Conservation (phyloP, 2,888 invertebrate species). For the Urechis unicinctus region DNA sequence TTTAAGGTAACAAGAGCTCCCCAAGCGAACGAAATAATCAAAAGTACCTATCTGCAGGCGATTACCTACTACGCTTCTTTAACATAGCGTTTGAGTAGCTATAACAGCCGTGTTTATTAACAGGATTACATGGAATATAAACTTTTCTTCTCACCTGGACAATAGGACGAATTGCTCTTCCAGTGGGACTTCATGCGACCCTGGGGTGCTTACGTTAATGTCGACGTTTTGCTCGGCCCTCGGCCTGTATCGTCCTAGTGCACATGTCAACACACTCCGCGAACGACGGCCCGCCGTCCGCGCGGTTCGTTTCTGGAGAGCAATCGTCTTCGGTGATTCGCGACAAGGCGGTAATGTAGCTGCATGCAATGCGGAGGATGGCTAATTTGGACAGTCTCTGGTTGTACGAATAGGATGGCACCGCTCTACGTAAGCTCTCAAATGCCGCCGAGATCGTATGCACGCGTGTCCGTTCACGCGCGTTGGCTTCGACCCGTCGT, state of each 20-base stretch:
- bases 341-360: slow-evolving; percentile 82
- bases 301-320: slow-evolving; percentile 56
- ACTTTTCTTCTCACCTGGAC: too few relatives aligned
- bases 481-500: slow-evolving; percentile 87
- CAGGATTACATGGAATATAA: too few relatives aligned
- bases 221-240: slow-evolving; percentile 74
- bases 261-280: slow-evolving; percentile 76
- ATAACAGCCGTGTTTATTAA: too few relatives aligned
- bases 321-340: slow-evolving; percentile 68
- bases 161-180: too few relatives aligned
- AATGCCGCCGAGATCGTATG: slow-evolving; percentile 95
- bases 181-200: too few relatives aligned
- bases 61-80: too few relatives aligned
- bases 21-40: too few relatives aligned
- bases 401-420: slow-evolving; percentile 86
- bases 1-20: too few relatives aligned
- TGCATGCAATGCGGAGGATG: slow-evolving; percentile 84
- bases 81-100: too few relatives aligned
- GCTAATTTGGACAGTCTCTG: slow-evolving; percentile 90
- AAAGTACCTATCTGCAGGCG: too few relatives aligned
- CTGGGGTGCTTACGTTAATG: slow-evolving; percentile 33
- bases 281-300: slow-evolving; percentile 60
- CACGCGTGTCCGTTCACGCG: slow-evolving; percentile 82
- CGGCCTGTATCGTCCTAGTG: slow-evolving; percentile 86
- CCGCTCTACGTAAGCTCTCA: slow-evolving; percentile 74